phyloP scores from a whole-genome alignment of 2,113 vertebrate species.

The Chaenocephalus aceratus region DNA sequence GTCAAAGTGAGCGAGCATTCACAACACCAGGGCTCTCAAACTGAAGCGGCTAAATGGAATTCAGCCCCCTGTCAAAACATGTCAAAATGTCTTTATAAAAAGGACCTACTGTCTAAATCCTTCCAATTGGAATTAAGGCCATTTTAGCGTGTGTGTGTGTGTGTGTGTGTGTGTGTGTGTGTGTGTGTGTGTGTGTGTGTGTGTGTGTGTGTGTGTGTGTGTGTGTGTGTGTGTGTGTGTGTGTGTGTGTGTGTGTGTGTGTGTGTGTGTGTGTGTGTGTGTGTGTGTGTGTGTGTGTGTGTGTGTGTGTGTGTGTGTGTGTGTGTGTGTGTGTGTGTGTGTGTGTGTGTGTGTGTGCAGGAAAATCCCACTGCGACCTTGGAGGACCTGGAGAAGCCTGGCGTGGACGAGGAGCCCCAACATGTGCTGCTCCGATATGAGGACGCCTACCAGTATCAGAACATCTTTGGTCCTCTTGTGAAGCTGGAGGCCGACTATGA shows the following conservation, averaged over 20 bases:
- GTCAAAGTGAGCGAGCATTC: background rate
- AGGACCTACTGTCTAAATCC: background rate
- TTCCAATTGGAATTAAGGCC: background rate
- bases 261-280: too few relatives aligned
- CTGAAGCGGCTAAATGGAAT: background rate
- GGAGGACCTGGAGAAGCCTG: constrained; percentile 95
- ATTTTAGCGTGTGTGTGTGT: background rate
- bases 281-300: too few relatives aligned
- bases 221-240: too few relatives aligned
- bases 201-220: too few relatives aligned
- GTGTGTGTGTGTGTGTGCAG: constrained; percentile 62
- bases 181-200: too few relatives aligned
- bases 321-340: too few relatives aligned
- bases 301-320: too few relatives aligned
- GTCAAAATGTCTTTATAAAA: background rate
- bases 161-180: too few relatives aligned
- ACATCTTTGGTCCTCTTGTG: constrained; percentile 96
- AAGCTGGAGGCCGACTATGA: constrained; percentile 97
- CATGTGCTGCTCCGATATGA: constrained; percentile 94
- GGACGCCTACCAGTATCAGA: constrained; percentile 97
- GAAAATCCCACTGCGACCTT: constrained; percentile 95
- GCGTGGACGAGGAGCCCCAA: constrained; percentile 95
- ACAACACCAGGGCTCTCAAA: background rate
- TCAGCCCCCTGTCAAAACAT: background rate
- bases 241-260: too few relatives aligned